A percentile compares a stretch with the other conserved stretches of the same genome.
Conservation (phyloP, 2,797 vertebrate species). For the Buphagus erythrorhynchus region DNA sequence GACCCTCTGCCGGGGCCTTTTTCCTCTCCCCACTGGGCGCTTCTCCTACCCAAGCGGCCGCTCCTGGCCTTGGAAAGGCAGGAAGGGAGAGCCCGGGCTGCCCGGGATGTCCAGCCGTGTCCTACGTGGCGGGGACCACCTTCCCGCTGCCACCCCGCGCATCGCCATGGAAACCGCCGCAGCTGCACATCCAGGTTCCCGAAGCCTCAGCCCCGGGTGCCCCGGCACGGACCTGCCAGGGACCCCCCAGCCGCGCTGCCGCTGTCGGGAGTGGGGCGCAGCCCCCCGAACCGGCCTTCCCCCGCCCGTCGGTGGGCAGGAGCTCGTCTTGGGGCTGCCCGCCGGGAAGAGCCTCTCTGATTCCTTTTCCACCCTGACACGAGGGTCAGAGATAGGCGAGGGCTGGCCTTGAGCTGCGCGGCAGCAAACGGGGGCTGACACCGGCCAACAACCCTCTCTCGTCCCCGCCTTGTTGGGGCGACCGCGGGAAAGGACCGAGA, state of each 20-base stretch:
- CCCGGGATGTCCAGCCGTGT: neutral
- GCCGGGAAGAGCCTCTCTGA: neutral
- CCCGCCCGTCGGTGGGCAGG: neutral
- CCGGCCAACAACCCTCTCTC: accelerated
- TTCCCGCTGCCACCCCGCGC: neutral
- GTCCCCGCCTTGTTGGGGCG: accelerated
- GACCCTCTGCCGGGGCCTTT: neutral
- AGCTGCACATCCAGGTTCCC: neutral
- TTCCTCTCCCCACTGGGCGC: accelerated
- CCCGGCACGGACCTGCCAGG: neutral
- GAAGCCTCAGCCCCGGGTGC: neutral
- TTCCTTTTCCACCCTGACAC: neutral
- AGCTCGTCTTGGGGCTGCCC: no score
- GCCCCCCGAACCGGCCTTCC: accelerated
- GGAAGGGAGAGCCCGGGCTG: neutral
- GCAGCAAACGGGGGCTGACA: neutral
- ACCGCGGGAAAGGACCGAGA: neutral
- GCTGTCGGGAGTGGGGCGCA: neutral
- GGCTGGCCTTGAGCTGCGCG: no score
- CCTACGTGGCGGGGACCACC: neutral
- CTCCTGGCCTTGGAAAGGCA: no score
- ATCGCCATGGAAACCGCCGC: constrained; percentile 31
- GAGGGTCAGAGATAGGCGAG: neutral
- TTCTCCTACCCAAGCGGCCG: neutral
- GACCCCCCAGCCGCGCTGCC: accelerated